These are phyloP conservation scores for Odontophorus gujanensis DNA, from an alignment of 2,113 vertebrate genomes.

Conservation along the genomic window DNA sequence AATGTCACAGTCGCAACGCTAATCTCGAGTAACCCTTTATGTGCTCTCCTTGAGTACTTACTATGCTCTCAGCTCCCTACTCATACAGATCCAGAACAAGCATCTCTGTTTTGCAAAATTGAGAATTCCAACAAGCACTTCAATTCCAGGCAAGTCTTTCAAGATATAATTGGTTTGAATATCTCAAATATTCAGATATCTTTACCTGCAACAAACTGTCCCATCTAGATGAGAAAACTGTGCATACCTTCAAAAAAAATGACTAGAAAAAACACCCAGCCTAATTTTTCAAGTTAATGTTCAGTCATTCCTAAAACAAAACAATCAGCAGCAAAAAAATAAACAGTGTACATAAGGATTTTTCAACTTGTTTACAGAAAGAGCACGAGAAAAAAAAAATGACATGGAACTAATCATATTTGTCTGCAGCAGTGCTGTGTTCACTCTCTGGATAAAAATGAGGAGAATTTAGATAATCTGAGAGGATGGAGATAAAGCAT, in stretches of 20 bases:
- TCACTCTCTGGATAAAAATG: neutral
- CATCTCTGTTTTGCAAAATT: neutral
- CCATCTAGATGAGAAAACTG: neutral
- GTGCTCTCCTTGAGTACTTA: neutral
- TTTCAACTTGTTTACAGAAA: neutral
- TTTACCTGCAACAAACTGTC: slow-evolving; percentile 1
- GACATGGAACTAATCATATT: neutral
- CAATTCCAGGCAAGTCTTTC: slow-evolving; percentile 12
- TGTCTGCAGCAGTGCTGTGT: neutral
- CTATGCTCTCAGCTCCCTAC: neutral
- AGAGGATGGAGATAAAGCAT: neutral
- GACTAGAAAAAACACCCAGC: neutral
- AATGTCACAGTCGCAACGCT: neutral
- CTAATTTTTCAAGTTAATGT: neutral
- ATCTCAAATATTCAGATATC: neutral
- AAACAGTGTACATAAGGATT: neutral
- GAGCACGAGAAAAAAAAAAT: neutral
- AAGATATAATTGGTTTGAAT: neutral
- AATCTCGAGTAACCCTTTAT: neutral
- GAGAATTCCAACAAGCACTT: neutral
- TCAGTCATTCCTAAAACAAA: neutral
- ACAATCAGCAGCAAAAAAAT: neutral
- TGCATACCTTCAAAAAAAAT: neutral
- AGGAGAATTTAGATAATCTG: neutral
- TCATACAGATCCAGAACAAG: neutral